Evolutionary conservation across 2,888 invertebrate genomes (phyloP), one percentile per base, ranked within the genome.

Genomic region (Eristalinus aeneus): DNA sequence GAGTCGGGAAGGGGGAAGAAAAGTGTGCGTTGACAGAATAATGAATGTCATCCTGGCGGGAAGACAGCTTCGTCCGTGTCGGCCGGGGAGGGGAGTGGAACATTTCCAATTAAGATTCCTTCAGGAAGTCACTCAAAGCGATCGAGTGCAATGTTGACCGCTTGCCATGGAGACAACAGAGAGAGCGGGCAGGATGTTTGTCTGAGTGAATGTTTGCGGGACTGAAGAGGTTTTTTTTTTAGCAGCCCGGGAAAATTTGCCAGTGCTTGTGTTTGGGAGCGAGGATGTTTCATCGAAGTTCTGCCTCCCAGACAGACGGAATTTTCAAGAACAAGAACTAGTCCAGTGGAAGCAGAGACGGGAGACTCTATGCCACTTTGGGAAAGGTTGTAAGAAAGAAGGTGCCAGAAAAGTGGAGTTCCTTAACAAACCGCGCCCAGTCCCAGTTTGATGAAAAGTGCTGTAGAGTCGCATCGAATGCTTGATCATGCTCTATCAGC

Each of bases 11-110:
- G 16, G n/a, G 16, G 16, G n/a, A 6, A 6, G 16, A 5, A 16
- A 46, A 46, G 16, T 34, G 61, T 72, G 72, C 79, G 79, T 79
- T 79, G 72, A 73, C 72, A 67, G 79, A 67, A 67, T 79, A 67
- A 78, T 31, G 72, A 78, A 72, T 65, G 54, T 23, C n/a, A 31
- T 56, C 23, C 39, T 32, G 46, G 34, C 12, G 31, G 23, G 53
- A 34, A 11, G 34, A 27, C 32, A 27, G 32, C 31, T 11, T 6
- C 39, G 22, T 27, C n/a, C 27, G 10, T 9, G n/a, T 12, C 27
- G 2, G 27, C 27, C 27, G 32, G 8, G 22, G 56, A 2, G 22
- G 53, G 9, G n/a, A 10, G 54, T 61, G 67, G 46, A 68, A 32
- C 53, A 61, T 36, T 76, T 76, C 60, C 61, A 76, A 76, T 76